phyloP scores from a whole-genome alignment of 2,113 vertebrate genomes.

The Chloebia gouldiae region DNA sequence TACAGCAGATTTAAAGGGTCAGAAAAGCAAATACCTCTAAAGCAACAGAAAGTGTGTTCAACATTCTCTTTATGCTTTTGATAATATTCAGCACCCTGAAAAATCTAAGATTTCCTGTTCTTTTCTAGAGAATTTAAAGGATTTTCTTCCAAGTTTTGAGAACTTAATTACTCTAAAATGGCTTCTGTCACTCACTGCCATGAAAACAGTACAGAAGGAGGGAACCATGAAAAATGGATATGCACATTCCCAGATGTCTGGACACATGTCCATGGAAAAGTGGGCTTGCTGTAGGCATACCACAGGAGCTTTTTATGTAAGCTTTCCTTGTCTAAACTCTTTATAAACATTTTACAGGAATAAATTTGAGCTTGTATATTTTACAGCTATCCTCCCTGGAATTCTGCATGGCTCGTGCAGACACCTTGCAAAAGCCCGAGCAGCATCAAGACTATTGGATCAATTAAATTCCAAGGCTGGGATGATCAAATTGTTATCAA shows the following conservation, averaged over 20 bases:
- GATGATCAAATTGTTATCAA: background rate
- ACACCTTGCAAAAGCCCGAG: background rate
- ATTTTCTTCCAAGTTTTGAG: background rate
- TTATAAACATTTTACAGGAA: background rate
- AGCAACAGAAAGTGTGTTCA: background rate
- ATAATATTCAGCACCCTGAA: background rate
- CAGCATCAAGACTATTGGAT: background rate
- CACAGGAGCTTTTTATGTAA: background rate
- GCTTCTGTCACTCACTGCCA: background rate
- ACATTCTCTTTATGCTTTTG: background rate
- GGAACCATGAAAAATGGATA: background rate
- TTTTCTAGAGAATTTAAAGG: background rate
- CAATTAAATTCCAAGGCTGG: background rate
- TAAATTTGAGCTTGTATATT: background rate
- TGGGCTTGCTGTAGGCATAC: background rate
- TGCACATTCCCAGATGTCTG: background rate
- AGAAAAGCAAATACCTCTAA: background rate
- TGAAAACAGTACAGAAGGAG: no score
- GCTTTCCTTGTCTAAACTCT: background rate
- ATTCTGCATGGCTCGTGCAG: background rate
- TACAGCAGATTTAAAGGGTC: background rate
- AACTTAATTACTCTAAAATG: background rate
- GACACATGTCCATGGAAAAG: background rate
- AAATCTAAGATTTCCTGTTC: background rate
- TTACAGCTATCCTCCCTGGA: background rate